Evolutionary conservation across 1,140 invertebrate species (phyloP), one percentile per base, ranked within the genome.

Genomic region (Pantala flavescens): DNA sequence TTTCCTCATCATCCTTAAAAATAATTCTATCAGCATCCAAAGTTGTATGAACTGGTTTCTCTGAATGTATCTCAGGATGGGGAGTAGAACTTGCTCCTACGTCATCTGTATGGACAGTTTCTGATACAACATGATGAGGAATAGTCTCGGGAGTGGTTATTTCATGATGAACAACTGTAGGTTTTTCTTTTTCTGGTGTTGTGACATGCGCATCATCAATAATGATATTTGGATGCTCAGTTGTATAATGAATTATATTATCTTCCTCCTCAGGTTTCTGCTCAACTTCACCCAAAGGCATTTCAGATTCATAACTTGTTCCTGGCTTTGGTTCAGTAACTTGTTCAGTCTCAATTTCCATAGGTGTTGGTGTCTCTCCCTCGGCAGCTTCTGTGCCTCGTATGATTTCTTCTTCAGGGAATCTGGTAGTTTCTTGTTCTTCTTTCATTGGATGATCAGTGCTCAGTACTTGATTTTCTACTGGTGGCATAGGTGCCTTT

Each of bases 341-440:
- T 5, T 55, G 19, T 55, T 19, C 70, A 71, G 43, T 10, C 43
- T 72, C 73, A 74, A 14, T 11, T 23, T 23, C 21, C n/a, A 19
- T 11, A 42, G 71, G 70, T 55, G 24, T 9, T 55, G n/a, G 19
- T 74, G 49, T 0, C 7, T 23, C 10, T 23, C 7, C 42, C n/a
- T 73, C 72, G 11, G 10, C 42, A 24, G 24, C 21, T 24, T 36
- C 21, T 36, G 24, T 28, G 5, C 72, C 71, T 76, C 72, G 24
- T 28, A 76, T 73, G 21, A 76, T 73, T 74, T 24, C 73, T 70
- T 77, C 24, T 76, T 23, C 74, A 74, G 75, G 7, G 78, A 71
- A 28, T 74, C 71, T 36, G 24, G 36, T 76, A 73, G 76, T 71
- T 74, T 76, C 70, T 76, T 75, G 71, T 7, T 63, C 74, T 23